Conservation (phyloP, 2,797 vertebrate genomes). For the Myotis planiceps region DNA sequence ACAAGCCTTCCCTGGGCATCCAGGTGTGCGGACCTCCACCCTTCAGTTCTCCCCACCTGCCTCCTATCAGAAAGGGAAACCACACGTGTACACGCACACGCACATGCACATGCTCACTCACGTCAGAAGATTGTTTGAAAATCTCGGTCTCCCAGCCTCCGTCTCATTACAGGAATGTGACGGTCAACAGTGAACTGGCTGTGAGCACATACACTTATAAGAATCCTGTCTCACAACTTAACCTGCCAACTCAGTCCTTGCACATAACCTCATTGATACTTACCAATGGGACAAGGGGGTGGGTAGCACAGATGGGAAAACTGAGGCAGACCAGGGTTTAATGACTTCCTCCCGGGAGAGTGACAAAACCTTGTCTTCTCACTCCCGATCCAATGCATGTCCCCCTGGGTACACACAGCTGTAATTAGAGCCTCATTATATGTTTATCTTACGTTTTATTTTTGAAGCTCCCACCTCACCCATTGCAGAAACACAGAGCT, state of each 20-base stretch:
- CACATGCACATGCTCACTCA: not conserved
- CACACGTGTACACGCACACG: too few relatives aligned
- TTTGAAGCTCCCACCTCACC: not conserved
- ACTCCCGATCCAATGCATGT: not conserved
- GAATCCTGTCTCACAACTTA: not conserved
- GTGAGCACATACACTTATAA: not conserved
- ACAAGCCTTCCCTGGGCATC: not conserved
- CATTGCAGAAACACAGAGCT: not conserved
- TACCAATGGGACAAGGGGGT: not conserved
- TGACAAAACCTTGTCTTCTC: not conserved
- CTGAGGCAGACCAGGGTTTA: not conserved
- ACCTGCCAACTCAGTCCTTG: not conserved
- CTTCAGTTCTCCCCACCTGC: not conserved
- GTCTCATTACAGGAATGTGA: not conserved
- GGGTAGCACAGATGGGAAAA: not conserved
- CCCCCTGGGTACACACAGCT: not conserved
- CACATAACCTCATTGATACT: not conserved
- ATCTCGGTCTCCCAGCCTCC: not conserved
- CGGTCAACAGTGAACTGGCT: not conserved
- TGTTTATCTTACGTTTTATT: not conserved
- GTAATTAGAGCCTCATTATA: not conserved
- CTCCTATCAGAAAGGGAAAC: not conserved
- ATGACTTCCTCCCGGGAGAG: not conserved
- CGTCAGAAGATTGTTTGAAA: not conserved
- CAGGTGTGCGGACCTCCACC: not conserved